Evolutionary conservation across 1,140 invertebrate species (phyloP), one percentile per base, ranked within the genome.

Genomic region (Parapsyche elsis): DNA sequence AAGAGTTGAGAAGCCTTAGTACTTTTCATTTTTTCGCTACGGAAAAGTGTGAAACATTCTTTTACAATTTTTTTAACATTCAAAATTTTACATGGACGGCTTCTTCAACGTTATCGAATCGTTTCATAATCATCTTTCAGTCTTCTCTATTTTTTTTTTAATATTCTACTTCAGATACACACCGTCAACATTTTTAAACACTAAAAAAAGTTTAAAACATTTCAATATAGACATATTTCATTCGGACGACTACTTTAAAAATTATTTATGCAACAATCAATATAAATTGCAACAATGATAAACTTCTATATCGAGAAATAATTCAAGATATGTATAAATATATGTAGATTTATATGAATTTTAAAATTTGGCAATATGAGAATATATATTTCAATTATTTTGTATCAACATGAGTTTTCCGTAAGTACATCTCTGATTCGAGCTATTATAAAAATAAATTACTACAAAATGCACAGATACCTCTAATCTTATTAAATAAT

Each of bases 301-400:
- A 53, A 53, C 49, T 12, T 12, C 16, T 53, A 14, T 53, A 53
- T 12, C 12, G 1, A 2, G 16, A 53, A 53, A 16, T 53, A 14
- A 7, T 38, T 38, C 30, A 38, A 53, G 49, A 53, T 53, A 53
- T 53, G 49, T 53, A 53, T 53, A 53, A 16, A 14, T 53, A 53
- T 14, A 53, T n/a, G n/a, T n/a, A n/a, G n/a, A n/a, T 53, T 19
- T 67, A 2, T 67, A 4, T n/a, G 9, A 1, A 24, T 7, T 38
- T 38, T 38, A 38, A 38, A 67, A 67, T 67, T 67, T 23, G 61
- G 26, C 21, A 67, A 67, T 19, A n/a, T n/a, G 26, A 67, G 21
- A 67, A 12, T 67, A 67, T 67, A 67, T 30, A 67, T 7, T 67
- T 59, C 9, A 59, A 16, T 21, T 5, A 59, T 59, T 16, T 4